A percentile compares a stretch with the other conserved stretches of the same genome.
These are phyloP conservation scores for Intellagama lesueurii DNA, from an alignment of 2,797 vertebrate genomes.

Conservation along the genomic window DNA sequence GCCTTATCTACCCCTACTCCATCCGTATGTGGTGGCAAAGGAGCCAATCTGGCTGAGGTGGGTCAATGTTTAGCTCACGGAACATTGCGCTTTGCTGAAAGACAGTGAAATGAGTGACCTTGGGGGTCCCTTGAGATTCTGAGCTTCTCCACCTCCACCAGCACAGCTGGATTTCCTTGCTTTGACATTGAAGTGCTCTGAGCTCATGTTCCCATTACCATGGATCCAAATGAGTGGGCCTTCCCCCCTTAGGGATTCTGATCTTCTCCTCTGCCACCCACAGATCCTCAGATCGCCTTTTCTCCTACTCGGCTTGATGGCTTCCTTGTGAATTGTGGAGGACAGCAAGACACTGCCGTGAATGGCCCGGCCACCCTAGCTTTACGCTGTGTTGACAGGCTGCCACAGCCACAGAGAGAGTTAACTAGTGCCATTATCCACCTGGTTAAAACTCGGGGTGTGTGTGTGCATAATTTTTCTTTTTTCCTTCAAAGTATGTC, in stretches of 20 bases:
- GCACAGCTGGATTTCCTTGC: neutral
- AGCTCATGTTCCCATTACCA: neutral
- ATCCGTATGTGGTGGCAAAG: too few relatives aligned
- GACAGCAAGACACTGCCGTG: neutral
- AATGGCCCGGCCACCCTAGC: neutral
- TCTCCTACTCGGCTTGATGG: neutral
- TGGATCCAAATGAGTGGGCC: neutral
- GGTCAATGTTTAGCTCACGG: neutral
- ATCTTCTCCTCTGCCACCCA: neutral
- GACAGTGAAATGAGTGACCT: neutral
- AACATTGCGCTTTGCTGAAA: neutral
- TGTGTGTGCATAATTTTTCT: neutral
- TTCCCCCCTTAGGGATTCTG: neutral
- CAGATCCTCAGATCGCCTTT: neutral
- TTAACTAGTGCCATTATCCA: neutral
- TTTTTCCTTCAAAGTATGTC: conserved; percentile 24
- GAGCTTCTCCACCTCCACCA: neutral
- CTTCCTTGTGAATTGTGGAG: neutral
- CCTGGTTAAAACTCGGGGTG: neutral
- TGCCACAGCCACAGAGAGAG: neutral
- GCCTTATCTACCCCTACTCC: neutral
- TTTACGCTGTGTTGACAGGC: neutral
- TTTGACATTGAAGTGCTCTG: neutral
- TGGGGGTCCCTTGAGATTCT: neutral
- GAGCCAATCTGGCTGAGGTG: neutral